These are phyloP conservation scores for Schlechtendalia chinensis DNA, from an alignment of 1,140 invertebrate species.

Conservation along the genomic window DNA sequence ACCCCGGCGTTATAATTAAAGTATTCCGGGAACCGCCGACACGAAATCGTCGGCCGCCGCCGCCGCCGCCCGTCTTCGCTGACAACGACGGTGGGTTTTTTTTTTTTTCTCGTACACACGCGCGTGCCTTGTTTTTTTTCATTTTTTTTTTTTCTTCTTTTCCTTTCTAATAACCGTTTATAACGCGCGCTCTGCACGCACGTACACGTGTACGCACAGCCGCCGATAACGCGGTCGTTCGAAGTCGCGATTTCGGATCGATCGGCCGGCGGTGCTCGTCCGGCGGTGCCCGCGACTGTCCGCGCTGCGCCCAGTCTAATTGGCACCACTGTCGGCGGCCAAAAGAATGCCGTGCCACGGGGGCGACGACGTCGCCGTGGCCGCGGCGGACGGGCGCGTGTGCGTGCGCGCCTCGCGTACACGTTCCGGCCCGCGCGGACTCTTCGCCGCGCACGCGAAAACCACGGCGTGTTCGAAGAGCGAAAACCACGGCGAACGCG, in stretches of 20 bases:
- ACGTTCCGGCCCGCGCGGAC: no score
- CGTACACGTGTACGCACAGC: background rate
- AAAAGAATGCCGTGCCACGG: background rate
- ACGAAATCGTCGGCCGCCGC: slow-evolving; percentile 39
- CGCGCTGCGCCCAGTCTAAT: background rate
- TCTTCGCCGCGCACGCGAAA: no score
- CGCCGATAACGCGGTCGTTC: background rate
- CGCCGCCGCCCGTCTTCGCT: background rate
- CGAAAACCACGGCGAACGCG: no score
- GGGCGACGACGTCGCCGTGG: background rate
- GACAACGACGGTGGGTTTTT: slow-evolving; percentile 23
- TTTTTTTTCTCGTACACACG: background rate
- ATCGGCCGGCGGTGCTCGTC: background rate
- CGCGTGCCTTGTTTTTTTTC: background rate
- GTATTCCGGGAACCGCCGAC: slow-evolving; percentile 48
- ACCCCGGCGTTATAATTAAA: slow-evolving; percentile 49
- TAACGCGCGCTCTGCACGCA: no score
- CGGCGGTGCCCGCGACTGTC: background rate
- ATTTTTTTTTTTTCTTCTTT: background rate
- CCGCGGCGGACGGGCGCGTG: background rate
- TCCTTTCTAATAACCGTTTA: slow-evolving; percentile 14
- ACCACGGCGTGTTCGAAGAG: no score
- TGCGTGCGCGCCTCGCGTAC: no score
- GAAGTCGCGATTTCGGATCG: background rate
- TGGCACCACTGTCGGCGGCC: slow-evolving; percentile 25